phyloP scores from a whole-genome alignment of 2,888 invertebrate genomes.

The Gymnosoma rotundatum region DNA sequence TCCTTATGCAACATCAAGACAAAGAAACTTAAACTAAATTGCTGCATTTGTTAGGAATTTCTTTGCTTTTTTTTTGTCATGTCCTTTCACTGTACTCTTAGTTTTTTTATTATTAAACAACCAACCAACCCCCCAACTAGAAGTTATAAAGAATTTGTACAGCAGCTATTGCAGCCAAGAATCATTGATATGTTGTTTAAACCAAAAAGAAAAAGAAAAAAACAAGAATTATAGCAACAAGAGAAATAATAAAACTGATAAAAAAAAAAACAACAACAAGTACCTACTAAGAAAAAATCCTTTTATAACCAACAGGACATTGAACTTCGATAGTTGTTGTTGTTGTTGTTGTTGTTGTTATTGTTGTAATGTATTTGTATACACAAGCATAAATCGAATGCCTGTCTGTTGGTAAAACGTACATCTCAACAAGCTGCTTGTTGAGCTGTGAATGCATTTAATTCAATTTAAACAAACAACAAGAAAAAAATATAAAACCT shows the following conservation, averaged over 20 bases:
- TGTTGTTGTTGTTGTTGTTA: no score
- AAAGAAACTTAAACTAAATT: slow-evolving; percentile 56
- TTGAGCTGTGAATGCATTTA: slow-evolving; percentile 67
- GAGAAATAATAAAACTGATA: slow-evolving; percentile 35
- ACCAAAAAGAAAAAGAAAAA: not conserved
- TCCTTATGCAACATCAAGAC: slow-evolving; percentile 62
- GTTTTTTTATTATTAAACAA: no score
- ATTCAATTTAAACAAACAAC: slow-evolving; percentile 54
- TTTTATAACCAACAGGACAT: slow-evolving; percentile 63
- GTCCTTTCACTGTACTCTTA: not conserved
- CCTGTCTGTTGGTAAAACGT: slow-evolving; percentile 33
- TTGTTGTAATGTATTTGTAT: not conserved
- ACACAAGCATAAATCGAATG: not conserved
- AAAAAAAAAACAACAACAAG: slow-evolving; percentile 20
- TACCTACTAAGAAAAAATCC: slow-evolving; percentile 63
- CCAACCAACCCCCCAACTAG: slow-evolving; percentile 23
- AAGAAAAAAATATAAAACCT: slow-evolving; percentile 6
- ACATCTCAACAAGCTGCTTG: slow-evolving; percentile 46
- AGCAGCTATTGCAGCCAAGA: slow-evolving; percentile 22
- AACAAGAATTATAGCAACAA: slow-evolving; percentile 10
- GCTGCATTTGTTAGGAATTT: slow-evolving; percentile 57
- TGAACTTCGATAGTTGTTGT: slow-evolving; percentile 60
- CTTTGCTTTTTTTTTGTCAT: slow-evolving; percentile 12
- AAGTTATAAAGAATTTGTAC: not conserved
- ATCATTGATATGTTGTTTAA: slow-evolving; percentile 42